Evolutionary conservation across 2,797 vertebrate genomes (phyloP), one percentile per base, ranked within the genome.

Genomic region (Thaleichthys pacificus): DNA sequence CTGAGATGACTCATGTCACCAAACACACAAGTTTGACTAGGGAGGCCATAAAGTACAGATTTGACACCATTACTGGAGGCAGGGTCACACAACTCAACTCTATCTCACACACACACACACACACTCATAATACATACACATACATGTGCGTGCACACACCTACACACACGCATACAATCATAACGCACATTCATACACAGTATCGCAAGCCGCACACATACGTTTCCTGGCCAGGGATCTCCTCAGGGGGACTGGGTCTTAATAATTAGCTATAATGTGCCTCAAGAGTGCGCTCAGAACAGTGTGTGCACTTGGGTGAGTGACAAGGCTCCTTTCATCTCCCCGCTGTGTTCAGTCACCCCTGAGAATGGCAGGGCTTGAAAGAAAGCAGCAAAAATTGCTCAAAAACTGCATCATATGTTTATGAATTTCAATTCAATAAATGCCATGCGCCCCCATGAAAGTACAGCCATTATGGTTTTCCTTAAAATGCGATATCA

Each of bases 201-300:
- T 17, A 17, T 17, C 17, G 6, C 17, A 75, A 71, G 42, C 47
- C 68, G 17, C 62, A 54, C 74, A 70, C 79, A 74, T 73, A 63
- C 61, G 61, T 69, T 66, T 69, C 61, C 58, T 61, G 71, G 63
- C 61, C 63, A 58, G 66, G 62, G 26, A 14, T 67, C 49, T 75
- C 79, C 72, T 69, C 14, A n/a, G 66, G 66, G 77, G 69, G 22
- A 38, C 49, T 24, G 26, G 57, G 69, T 69, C 73, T 81, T 71
- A 80, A 82, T 78, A 80, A 84, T 84, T 76, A 82, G 70, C 73
- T 75, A 73, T 69, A 75, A 77, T 75, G 71, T 61, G 70, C 69
- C 73, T 68, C 68, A 47, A 82, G 77, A 73, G 77, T 66, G 69
- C 60, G 66, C 72, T 77, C 64, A 32, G 61, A 82, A 79, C 75